Conservation (phyloP, 2,113 vertebrate genomes). For the Urocynchramus pylzowi region DNA sequence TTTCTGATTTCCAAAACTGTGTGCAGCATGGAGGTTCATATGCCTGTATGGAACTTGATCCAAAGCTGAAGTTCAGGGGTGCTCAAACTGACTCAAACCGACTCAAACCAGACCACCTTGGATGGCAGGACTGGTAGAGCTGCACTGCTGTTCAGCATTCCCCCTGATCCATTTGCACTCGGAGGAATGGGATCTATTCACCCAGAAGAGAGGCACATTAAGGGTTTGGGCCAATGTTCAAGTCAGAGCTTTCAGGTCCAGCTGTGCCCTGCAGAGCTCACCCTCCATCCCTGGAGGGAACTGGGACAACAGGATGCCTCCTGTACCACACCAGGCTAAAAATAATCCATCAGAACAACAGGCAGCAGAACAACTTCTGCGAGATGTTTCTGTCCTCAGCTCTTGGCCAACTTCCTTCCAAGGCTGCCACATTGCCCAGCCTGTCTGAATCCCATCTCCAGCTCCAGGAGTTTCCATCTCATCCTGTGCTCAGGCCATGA, state of each 20-base stretch:
- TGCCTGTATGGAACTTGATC: neutral
- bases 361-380: conserved; percentile 5
- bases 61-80: neutral
- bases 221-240: neutral
- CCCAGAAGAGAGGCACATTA: neutral
- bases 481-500: conserved; percentile 9
- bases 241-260: neutral
- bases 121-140: neutral
- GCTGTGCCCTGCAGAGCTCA: neutral
- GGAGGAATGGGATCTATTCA: neutral
- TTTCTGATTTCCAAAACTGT: neutral
- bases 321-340: neutral
- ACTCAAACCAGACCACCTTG: neutral
- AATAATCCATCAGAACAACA: conserved; percentile 26
- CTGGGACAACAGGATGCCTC: neutral
- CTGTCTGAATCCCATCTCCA: conserved; percentile 44
- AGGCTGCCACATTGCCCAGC: neutral
- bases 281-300: neutral
- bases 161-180: neutral
- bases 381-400: neutral
- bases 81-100: neutral
- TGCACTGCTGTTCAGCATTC: neutral
- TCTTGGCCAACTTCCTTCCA: neutral
- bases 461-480: conserved; percentile 45
- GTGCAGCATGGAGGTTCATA: neutral